A percentile compares a stretch with the other conserved stretches of the same genome.
These are phyloP conservation scores for Prolemur simus DNA, from an alignment of 2,113 vertebrate genomes.

Conservation along the genomic window DNA sequence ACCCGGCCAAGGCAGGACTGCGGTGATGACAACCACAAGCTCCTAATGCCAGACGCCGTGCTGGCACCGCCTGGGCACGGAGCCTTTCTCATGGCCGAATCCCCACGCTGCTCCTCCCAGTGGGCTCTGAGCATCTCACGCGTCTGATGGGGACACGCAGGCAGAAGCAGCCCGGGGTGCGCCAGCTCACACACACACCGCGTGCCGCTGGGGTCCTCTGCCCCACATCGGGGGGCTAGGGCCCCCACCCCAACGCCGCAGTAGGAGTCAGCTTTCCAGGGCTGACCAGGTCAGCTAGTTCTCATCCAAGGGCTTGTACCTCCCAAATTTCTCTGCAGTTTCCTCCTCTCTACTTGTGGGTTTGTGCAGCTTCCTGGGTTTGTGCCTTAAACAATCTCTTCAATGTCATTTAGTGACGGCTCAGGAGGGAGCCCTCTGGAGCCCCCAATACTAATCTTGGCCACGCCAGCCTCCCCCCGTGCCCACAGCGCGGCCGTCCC, in stretches of 20 bases:
- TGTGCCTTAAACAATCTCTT: neutral
- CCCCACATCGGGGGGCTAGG: too few relatives aligned
- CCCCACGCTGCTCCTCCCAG: neutral
- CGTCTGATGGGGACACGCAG: neutral
- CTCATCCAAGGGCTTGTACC: neutral
- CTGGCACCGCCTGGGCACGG: neutral
- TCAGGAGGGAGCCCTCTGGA: neutral
- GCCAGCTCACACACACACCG: neutral
- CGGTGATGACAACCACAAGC: neutral
- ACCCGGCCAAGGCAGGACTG: too few relatives aligned
- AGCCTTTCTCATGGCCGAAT: neutral
- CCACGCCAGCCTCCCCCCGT: neutral
- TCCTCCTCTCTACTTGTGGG: too few relatives aligned
- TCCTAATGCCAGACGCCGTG: neutral
- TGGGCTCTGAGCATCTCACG: neutral
- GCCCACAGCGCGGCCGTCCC: rapidly evolving
- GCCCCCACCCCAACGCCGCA: too few relatives aligned
- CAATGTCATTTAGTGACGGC: too few relatives aligned
- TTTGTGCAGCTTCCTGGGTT: neutral
- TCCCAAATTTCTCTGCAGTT: too few relatives aligned
- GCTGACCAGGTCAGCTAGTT: neutral
- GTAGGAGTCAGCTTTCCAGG: neutral
- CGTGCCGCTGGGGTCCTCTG: neutral
- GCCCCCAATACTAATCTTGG: too few relatives aligned
- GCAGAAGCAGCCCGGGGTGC: neutral